These are phyloP conservation scores for Lathamus discolor DNA, from an alignment of 2,113 vertebrate species.

Conservation along the genomic window DNA sequence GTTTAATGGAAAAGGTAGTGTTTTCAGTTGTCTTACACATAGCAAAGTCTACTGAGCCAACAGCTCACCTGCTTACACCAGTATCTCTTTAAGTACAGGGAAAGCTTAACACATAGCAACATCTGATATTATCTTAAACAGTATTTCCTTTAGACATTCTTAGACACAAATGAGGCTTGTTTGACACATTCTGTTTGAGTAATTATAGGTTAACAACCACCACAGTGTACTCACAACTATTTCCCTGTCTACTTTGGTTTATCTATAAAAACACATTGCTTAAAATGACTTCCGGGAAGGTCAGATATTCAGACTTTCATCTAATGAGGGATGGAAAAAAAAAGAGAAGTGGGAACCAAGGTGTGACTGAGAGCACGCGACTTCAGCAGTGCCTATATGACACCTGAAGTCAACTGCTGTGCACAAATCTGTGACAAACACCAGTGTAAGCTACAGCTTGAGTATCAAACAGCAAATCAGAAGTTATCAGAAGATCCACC, in stretches of 20 bases:
- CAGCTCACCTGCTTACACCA: neutral
- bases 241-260: neutral
- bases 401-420: neutral
- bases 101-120: neutral
- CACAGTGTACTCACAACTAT: neutral
- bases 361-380: neutral
- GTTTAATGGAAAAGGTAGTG: neutral
- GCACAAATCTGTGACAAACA: neutral
- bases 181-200: neutral
- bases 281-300: neutral
- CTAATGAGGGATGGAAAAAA: neutral
- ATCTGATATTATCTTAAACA: neutral
- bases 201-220: conserved; percentile 24
- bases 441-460: neutral
- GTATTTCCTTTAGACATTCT: neutral
- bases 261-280: neutral
- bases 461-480: neutral
- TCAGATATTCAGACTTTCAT: neutral
- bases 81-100: neutral
- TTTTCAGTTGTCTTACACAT: neutral
- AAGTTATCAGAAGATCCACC: neutral
- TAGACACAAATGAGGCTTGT: neutral
- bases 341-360: neutral
- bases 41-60: neutral
- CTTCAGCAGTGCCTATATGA: neutral